Evolutionary conservation across 2,888 invertebrate genomes (phyloP).

Genomic region (Phalera bucephala): DNA sequence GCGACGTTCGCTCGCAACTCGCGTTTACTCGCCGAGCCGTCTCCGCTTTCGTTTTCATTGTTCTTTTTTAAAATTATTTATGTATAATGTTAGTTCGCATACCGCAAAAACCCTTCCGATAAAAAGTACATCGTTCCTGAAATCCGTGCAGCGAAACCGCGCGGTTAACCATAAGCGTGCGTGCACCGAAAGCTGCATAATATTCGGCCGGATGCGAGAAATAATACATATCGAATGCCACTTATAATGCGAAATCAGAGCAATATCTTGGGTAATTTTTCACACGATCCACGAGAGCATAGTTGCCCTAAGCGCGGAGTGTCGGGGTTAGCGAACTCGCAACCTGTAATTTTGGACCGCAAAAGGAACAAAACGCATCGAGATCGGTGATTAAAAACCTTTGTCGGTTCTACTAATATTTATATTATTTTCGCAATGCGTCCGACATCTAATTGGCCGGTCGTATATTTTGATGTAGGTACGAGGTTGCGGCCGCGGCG

Average conservation of each 20-base stretch:
- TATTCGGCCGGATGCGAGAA: conserved; percentile 67
- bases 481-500: conserved; percentile 49
- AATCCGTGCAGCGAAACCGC: conserved; percentile 24
- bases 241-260: conserved; percentile 75
- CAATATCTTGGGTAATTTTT: conserved; percentile 76
- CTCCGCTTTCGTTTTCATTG: conserved; percentile 68
- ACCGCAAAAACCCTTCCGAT: conserved; percentile 21
- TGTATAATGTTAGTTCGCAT: conserved; percentile 32
- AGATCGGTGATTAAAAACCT: conserved; percentile 83
- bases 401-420: conserved; percentile 84
- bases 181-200: conserved; percentile 36
- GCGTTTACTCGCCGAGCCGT: conserved; percentile 19
- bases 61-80: conserved; percentile 53
- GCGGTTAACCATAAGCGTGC: conserved; percentile 25
- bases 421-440: conserved; percentile 80
- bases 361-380: conserved; percentile 77
- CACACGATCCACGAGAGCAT: conserved; percentile 78
- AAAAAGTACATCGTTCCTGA: conserved; percentile 31
- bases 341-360: conserved; percentile 82
- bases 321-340: conserved; percentile 78
- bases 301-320: conserved; percentile 78
- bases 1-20: conserved; percentile 30
- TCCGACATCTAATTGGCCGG: conserved; percentile 80
- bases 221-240: conserved; percentile 75
- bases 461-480: conserved; percentile 68